Evolutionary conservation across 2,888 invertebrate species (phyloP), one percentile per base, ranked within the genome.

Genomic region (Epirrhoe alternata): DNA sequence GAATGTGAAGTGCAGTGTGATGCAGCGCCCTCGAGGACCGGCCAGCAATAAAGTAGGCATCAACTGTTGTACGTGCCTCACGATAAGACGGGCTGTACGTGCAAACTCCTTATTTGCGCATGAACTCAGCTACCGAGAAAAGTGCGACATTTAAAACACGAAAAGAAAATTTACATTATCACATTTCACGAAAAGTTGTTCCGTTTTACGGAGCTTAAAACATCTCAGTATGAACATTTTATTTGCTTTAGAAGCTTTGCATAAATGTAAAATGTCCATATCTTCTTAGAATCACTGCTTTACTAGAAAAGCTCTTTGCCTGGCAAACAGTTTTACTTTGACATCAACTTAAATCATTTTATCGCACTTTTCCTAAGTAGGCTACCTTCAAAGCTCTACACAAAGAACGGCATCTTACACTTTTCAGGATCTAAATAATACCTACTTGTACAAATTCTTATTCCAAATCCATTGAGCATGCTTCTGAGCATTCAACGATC

Each of bases 11-110:
- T 84, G 84, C 83, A 84, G 76, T 79, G 78, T 77, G 83, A 82
- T 83, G 83, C 81, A 81, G 68, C 72, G 73, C 75, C 74, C 77
- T 71, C 75, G 68, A 78, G 79, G 78, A 78, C 81, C 82, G 70
- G 74, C 82, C 76, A 78, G 82, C 84, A 88, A 88, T 90, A 91
- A 90, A 88, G 84, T 82, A 85, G 86, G 86, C 89, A 88, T 87
- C 88, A 86, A 82, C 83, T 76, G 74, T 73, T 74, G 71, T 85
- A 87, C 88, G 90, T 89, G 89, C 83, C 79, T 78, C 78, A 78
- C 74, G 83, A 85, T 78, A 80, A 85, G 84, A 82, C 82, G 81
- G 77, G 74, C 70, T 76, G 77, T 83, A 87, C 87, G 87, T 87
- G 86, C 80, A 77, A 79, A 82, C 80, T 81, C 79, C 77, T 78